Base-by-base conservation (phyloP, 2,888 invertebrate genomes). In the Pachydiplax longipennis region DNA sequence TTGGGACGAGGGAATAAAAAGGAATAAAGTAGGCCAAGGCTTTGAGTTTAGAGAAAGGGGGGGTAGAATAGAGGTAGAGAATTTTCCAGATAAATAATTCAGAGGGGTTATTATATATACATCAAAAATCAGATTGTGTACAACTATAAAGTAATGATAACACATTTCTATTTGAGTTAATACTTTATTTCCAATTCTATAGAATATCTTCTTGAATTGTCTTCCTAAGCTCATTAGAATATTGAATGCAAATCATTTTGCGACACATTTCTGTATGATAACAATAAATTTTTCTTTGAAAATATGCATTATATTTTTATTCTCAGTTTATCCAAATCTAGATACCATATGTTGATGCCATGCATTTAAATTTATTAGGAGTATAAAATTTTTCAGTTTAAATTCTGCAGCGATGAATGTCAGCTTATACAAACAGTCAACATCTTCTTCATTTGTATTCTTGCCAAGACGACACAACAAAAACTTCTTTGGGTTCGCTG, bases 21-120 rank as follows among this genome's bases (percentile, higher is more conserved):
- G 87, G 65, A 13, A 31, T 58, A 31, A 87, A 87, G 61, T 87
- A 61, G 87, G 87, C 87, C 87, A 87, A 87, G 87, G 87, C 61
- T 61, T 87, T 4, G 1, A 10, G 83, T 83, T 10, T 35, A 0
- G 18, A 53, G 44, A 35, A 58, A 31, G 15, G 58, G 31, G 61
- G n/a, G 5, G 22, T 10, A 58, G 83, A 37, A 65, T 37, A 22
- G 40, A 37, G 61, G 37, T 37, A 37, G 58, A n/a, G 37, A 37
- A 65, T 35, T 83, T 73, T 73, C 12, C 25, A 31, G 31, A 31
- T 1, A 31, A 31, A 2, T 10, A 15, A 37, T 53, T 53, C 18
- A 48, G 82, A 53, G 8, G 0, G 15, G 53, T 53, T 1, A 2
- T n/a, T 2, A n/a, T n/a, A 13, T 18, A 44, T 13, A 2, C 44